These are phyloP conservation scores for Benthosema pterotum DNA, from an alignment of 2,797 vertebrate genomes.

Conservation along the genomic window DNA sequence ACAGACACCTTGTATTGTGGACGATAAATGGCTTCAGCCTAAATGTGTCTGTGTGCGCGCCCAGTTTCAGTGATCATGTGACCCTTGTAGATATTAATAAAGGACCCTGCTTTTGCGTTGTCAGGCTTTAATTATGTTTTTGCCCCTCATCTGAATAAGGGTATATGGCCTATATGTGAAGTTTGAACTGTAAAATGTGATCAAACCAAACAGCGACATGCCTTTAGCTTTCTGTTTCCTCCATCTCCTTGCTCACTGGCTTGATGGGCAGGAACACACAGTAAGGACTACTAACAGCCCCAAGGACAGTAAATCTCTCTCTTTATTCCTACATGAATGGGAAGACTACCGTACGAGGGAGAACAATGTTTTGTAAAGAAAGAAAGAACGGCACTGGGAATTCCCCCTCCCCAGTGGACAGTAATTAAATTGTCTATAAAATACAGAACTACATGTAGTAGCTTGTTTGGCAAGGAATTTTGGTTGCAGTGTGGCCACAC, in stretches of 20 bases:
- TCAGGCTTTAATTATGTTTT: conserved; percentile 3
- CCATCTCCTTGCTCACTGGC: conserved; percentile 8
- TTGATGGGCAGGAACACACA: conserved; percentile 32
- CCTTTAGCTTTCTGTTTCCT: conserved; percentile 27
- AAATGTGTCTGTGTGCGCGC: conserved; percentile 8
- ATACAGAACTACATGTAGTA: not conserved
- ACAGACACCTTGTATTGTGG: conserved; percentile 16
- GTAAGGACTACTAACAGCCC: conserved; percentile 28
- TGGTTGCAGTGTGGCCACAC: not conserved
- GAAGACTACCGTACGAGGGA: conserved; percentile 12
- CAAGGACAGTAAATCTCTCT: conserved; percentile 33
- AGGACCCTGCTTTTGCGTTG: not conserved
- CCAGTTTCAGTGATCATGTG: conserved; percentile 14
- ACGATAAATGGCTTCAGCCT: conserved; percentile 18
- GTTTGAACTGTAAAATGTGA: conserved; percentile 33
- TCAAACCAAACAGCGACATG: conserved; percentile 29
- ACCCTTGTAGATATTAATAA: conserved; percentile 9
- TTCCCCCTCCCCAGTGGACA: conserved; percentile 20
- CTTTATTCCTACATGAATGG: conserved; percentile 23
- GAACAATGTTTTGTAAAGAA: conserved; percentile 34
- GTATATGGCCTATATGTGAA: not conserved
- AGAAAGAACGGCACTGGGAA: conserved; percentile 31
- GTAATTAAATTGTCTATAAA: conserved; percentile 28
- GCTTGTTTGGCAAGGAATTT: conserved; percentile 2
- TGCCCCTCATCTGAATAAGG: conserved; percentile 1